Evolutionary conservation across 2,888 invertebrate genomes (phyloP).

Genomic region (Lithodes maja): DNA sequence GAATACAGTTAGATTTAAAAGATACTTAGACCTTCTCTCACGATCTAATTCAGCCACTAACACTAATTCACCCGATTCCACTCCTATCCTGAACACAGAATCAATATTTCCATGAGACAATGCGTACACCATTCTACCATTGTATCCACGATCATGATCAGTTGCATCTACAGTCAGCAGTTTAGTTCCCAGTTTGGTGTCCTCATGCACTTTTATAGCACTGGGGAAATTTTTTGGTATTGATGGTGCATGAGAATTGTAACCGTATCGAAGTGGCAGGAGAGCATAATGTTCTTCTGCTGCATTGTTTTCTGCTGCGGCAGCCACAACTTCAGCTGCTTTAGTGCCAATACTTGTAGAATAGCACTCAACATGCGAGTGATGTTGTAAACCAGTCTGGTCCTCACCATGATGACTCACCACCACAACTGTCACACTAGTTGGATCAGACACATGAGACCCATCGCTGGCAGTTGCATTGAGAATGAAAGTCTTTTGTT

Average conservation of each 20-base stretch:
- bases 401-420: slow-evolving; percentile 74
- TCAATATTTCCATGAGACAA: slow-evolving; percentile 83
- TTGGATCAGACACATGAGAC: slow-evolving; percentile 91
- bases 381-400: slow-evolving; percentile 46
- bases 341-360: slow-evolving; percentile 87
- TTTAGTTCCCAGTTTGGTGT: slow-evolving; percentile 82
- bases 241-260: slow-evolving; percentile 91
- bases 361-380: slow-evolving; percentile 70
- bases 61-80: slow-evolving; percentile 88
- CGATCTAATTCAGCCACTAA: slow-evolving; percentile 92
- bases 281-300: slow-evolving; percentile 57
- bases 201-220: slow-evolving; percentile 89
- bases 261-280: slow-evolving; percentile 60
- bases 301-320: slow-evolving; percentile 86
- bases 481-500: neutral
- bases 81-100: slow-evolving; percentile 90
- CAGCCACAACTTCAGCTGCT: slow-evolving; percentile 85
- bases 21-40: slow-evolving; percentile 88
- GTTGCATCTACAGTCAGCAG: slow-evolving; percentile 70
- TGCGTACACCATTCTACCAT: slow-evolving; percentile 91
- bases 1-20: slow-evolving; percentile 89
- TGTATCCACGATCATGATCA: slow-evolving; percentile 86
- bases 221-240: slow-evolving; percentile 86
- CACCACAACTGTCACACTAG: slow-evolving; percentile 82
- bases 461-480: slow-evolving; percentile 95